Evolutionary conservation across 1,140 invertebrate genomes (phyloP).

Genomic region (Trichoplusia ni): DNA sequence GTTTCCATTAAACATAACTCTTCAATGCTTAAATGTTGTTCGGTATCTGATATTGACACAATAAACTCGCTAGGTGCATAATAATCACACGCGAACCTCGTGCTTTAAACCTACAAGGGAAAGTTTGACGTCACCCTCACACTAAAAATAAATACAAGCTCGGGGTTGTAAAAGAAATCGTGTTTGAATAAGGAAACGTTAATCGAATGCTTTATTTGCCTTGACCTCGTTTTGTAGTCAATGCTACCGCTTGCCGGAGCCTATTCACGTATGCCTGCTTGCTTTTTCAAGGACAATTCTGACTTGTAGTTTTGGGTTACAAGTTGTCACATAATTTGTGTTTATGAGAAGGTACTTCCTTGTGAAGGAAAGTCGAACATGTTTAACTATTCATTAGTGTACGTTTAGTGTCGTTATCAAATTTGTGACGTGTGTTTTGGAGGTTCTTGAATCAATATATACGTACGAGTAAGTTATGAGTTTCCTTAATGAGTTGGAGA

Average conservation of each 20-base stretch:
- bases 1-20: too few species aligned
- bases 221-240: constrained; percentile 30
- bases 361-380: too few species aligned
- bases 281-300: constrained; percentile 15
- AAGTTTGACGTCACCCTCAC: constrained; percentile 16
- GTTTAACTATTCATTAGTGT: too few species aligned
- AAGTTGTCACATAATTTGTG: neutral
- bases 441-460: too few species aligned
- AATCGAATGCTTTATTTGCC: constrained; percentile 31
- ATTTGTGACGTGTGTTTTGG: too few species aligned
- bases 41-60: too few species aligned
- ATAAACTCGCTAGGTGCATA: too few species aligned
- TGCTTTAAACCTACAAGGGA: neutral
- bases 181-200: constrained; percentile 32
- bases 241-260: constrained; percentile 23
- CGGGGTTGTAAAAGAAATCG: constrained; percentile 30
- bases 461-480: too few species aligned
- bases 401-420: too few species aligned
- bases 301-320: neutral
- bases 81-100: neutral
- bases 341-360: too few species aligned
- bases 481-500: too few species aligned
- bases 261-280: constrained; percentile 20
- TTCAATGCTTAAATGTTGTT: too few species aligned
- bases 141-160: constrained; percentile 26